Percentiles rank a stretch among this genome's conserved stretches.
Evolutionary conservation across 2,888 invertebrate genomes (phyloP).

Genomic region (Dicyrtomina minuta): DNA sequence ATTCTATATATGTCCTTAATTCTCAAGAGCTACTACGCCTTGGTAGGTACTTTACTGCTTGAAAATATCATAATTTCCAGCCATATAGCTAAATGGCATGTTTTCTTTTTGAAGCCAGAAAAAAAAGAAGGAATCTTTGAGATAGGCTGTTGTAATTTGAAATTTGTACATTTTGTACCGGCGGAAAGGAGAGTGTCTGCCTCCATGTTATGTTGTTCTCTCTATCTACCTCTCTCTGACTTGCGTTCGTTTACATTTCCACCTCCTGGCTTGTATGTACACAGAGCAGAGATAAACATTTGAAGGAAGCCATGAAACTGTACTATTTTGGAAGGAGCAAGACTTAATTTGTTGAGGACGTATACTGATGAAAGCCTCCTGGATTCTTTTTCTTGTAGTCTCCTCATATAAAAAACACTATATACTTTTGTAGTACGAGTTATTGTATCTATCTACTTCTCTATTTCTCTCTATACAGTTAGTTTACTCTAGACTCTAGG

Average conservation of each 20-base stretch:
- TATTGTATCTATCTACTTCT: neutral
- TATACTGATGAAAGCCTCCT: conserved; percentile 5
- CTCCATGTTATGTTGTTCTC: no score
- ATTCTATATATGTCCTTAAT: no score
- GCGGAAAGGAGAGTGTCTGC: no score
- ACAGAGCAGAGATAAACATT: neutral
- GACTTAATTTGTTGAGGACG: neutral
- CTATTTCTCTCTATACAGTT: neutral
- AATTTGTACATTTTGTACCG: no score
- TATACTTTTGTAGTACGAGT: neutral
- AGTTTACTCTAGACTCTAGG: neutral
- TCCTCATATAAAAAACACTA: neutral
- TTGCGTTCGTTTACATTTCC: neutral
- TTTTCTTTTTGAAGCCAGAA: neutral
- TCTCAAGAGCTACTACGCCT: no score
- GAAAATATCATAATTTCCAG: no score
- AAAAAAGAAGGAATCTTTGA: neutral
- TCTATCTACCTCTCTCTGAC: no score
- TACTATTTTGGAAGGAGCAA: no score
- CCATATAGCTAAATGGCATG: conserved; percentile 16
- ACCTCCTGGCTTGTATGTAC: neutral
- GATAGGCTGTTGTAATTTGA: no score
- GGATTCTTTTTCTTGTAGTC: neutral
- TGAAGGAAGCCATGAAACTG: neutral
- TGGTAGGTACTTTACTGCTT: no score